These are phyloP conservation scores for Calliopum simillimum DNA, from an alignment of 2,888 invertebrate species.

Conservation along the genomic window DNA sequence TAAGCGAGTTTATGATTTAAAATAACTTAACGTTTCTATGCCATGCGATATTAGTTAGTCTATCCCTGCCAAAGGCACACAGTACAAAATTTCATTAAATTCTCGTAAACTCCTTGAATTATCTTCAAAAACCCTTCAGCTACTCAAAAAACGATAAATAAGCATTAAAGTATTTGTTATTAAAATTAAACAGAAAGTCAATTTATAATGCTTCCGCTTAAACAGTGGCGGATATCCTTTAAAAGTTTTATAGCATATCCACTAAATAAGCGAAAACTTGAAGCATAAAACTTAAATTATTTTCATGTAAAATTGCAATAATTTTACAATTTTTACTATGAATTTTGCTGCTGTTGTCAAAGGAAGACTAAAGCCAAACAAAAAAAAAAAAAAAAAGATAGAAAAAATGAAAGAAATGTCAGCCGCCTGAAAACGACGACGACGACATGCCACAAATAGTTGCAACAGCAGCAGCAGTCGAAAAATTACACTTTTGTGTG, in stretches of 20 bases:
- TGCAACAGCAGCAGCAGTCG: conserved; percentile 11
- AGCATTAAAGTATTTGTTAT: no score
- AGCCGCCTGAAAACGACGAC: conserved; percentile 32
- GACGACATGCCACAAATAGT: conserved; percentile 41
- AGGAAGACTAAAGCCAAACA: conserved; percentile 37
- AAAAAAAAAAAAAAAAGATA: conserved; percentile 18
- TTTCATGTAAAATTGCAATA: neutral
- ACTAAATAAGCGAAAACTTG: neutral
- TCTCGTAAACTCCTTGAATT: no score
- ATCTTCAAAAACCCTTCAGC: no score
- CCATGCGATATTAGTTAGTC: no score
- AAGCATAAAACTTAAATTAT: neutral
- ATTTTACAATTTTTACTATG: neutral
- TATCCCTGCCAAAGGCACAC: no score
- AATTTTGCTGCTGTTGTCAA: conserved; percentile 32
- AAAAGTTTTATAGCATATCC: conserved; percentile 11
- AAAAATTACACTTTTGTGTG: conserved; percentile 23
- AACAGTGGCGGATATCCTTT: conserved; percentile 13
- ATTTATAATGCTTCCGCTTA: neutral
- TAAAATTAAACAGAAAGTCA: no score
- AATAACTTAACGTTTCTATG: no score
- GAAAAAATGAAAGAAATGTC: conserved; percentile 21
- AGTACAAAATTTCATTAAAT: no score
- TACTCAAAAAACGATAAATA: no score
- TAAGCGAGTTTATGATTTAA: no score